These are phyloP conservation scores for Beris morrisii DNA, from an alignment of 2,888 invertebrate genomes.

Conservation along the genomic window DNA sequence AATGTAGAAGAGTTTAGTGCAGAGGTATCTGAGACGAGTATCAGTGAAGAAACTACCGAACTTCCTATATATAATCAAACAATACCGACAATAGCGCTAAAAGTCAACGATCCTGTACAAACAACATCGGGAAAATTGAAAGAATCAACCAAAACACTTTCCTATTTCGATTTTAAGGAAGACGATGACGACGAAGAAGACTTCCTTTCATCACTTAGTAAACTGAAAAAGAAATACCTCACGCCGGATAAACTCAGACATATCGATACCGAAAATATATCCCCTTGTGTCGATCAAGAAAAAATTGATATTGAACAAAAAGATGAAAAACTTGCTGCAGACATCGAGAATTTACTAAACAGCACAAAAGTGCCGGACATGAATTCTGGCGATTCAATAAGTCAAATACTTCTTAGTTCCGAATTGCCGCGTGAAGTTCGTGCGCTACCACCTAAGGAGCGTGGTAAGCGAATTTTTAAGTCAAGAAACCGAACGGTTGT, in stretches of 20 bases:
- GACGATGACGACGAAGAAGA: conserved; percentile 68
- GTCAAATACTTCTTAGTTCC: too few species aligned
- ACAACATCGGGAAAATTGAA: neutral
- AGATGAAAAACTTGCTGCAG: conserved; percentile 55
- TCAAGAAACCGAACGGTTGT: conserved; percentile 49
- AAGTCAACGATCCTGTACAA: too few species aligned
- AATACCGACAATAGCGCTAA: too few species aligned
- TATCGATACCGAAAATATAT: conserved; percentile 30
- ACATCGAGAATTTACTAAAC: conserved; percentile 65
- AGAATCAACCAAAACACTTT: conserved; percentile 48
- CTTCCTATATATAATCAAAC: too few species aligned
- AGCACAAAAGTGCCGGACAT: conserved; percentile 64
- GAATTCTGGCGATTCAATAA: conserved; percentile 58
- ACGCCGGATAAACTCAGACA: conserved; percentile 43
- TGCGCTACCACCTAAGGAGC: conserved; percentile 53
- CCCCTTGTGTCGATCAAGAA: neutral
- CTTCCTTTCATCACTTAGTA: conserved; percentile 44
- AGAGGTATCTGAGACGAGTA: too few species aligned
- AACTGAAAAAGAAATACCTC: conserved; percentile 47
- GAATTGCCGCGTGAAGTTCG: conserved; percentile 46
- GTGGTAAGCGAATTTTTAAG: conserved; percentile 54
- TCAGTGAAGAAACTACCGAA: too few species aligned
- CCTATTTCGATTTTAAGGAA: conserved; percentile 79
- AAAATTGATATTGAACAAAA: conserved; percentile 42
- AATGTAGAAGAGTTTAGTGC: too few species aligned